Base-by-base conservation (phyloP, 1,140 invertebrate species). In the Archegozetes longisetosus region DNA sequence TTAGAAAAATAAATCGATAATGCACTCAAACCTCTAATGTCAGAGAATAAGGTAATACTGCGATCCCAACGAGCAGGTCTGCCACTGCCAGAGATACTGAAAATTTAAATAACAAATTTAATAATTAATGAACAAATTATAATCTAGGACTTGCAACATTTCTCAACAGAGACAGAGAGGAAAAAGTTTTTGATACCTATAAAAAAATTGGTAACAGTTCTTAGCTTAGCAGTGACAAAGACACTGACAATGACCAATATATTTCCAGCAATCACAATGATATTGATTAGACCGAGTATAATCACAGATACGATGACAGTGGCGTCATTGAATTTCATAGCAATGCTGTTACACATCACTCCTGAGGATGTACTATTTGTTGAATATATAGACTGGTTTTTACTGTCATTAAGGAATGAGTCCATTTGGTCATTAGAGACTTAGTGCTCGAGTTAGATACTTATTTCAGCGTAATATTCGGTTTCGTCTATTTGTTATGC, bases 181-280 rank as follows among this genome's bases (percentile, higher is more conserved):
- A 9, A 28, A 6, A 4, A 28, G 4, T 52, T 28, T 9, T 28
- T 27, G 1, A 23, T 58, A 58, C 57, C 57, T 67, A 97, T 95
- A 74, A 95, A 94, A 68, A 91, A 80, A 73, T 96, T 96, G 47
- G 91, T 96, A 61, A 93, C 88, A 57, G 87, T 89, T 50, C 88
- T 78, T 53, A 94, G 77, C 70, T 92, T 92, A 47, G 83, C 82
- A 23, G 80, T 84, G 69, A 85, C 83, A 69, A 87, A 85, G 29
- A 96, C 90, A 55, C 91, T 89, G 54, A 87, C 78, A 67, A 95
- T 91, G 57, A 95, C 89, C 28, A 96, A 77, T 65, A 84, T 82
- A 74, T 96, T 95, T 53, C 90, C 66, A 23, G 82, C 79, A 55
- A 91, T 83, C 53, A 92, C 86, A 70, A 90, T 81, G 13, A 88